Evolutionary conservation across 35 echinoderm and acorn worm genomes (phyloP), one percentile per base, ranked within the genome.

Genomic region (Patiria miniata): DNA sequence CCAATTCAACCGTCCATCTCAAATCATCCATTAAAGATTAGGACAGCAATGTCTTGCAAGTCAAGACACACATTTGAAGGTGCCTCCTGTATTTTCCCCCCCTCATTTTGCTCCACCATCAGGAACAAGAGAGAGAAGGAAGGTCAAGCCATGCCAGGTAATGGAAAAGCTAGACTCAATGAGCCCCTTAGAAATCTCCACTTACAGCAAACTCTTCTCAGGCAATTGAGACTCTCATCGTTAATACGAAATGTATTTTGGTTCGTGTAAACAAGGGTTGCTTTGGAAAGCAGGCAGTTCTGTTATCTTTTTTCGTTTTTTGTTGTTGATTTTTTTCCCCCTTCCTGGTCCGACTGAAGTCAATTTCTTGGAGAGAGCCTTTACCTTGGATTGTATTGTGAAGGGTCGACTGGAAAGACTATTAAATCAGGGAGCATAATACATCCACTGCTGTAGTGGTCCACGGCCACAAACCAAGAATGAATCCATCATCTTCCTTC

Each of bases 211-310:
- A 73, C 65, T 23, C 30, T 34, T 73, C 34, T 73, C 10, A 73
- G 8, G 65, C 2, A 73, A 26, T n/a, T n/a, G n/a, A 73, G 65
- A 73, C 29, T 34, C 65, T 34, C 65, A 30, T 73, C 34, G 65
- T 32, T 73, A 73, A 73, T 73, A 32, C 26, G 26, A 73, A 73
- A 73, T 73, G 65, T 73, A 73, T 73, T 73, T 73, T 73, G 65
- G 65, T 32, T 73, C 21, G 8, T 73, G 65, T 73, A 73, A 73
- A 73, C 65, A 73, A 73, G 26, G 65, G 65, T 26, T 9, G 65
- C 65, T 73, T 73, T 73, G 26, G 34, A 14, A 10, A 34, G 65
- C 29, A 26, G 14, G 29, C 34, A 16, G 26, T 34, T 73, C 29
- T 73, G 2, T 21, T 26, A 5, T 9, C 57, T 26, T 26, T n/a